Evolutionary conservation across 2,888 invertebrate genomes (phyloP), one percentile per base, ranked within the genome.

Genomic region (Papilio elwesi): DNA sequence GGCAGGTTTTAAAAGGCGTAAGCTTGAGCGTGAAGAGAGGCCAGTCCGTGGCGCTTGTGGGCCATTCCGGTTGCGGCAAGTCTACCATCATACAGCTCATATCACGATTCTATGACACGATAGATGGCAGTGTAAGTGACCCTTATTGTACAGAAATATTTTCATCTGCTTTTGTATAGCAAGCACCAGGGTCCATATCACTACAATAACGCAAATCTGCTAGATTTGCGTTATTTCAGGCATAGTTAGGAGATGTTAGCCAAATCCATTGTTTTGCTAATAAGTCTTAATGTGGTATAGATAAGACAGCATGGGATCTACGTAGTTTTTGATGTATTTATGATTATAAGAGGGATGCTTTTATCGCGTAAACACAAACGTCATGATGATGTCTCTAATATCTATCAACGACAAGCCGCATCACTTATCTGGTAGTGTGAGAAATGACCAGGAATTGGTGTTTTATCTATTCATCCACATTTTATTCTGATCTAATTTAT

Each of bases 81-180:
- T 97, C 97, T 0, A 97, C 97, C 0, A 96, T 96, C 77, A 95
- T 97, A 71, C 97, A 97, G 80, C 91, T 98, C 7, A 90, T 98
- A 74, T 96, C 97, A 78, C 94, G 98, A 75, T 96, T 97, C 84
- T 98, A 98, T 83, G 97, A 97, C 86, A 96, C 97, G 2, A 81
- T 93, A 48, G 92, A 92, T 49, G 97, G 97, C 71, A 94, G 94
- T 76, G 96, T 97, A 90, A 91, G 92, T 26, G 26, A 4, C 26
- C 26, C 26, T 26, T 1, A 26, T 26, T 26, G 2, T 26, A 26
- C 4, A 2, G 1, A 2, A 26, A 26, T 26, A 26, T 26, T 26
- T 26, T 26, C 4, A 26, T 26, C 26, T 26, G 4, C 26, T 26
- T 26, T 26, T 26, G 26, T 26, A 26, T 26, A 26, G 26, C 26